A percentile compares a stretch with the other conserved stretches of the same genome.
Conservation (phyloP, 2,888 invertebrate species). For the Spilarctia lutea region DNA sequence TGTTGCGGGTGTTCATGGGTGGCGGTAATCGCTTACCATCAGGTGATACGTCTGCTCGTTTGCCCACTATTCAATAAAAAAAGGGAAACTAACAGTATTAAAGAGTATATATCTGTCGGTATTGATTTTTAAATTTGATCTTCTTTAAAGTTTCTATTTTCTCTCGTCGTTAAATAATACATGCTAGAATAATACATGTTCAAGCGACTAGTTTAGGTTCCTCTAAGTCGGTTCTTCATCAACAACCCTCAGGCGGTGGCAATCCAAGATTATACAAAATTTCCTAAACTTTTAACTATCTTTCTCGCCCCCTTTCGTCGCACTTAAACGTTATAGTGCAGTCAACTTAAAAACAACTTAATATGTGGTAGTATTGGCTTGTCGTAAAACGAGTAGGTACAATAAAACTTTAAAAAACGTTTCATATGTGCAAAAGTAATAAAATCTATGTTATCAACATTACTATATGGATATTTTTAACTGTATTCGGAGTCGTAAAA, state of each 20-base stretch:
- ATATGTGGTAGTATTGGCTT: constrained; percentile 22
- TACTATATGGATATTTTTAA: constrained; percentile 48
- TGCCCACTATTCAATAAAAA: no score
- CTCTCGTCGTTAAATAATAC: not conserved
- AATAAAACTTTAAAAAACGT: constrained; percentile 57
- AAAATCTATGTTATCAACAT: constrained; percentile 50
- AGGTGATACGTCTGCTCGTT: no score
- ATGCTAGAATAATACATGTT: no score
- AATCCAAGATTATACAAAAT: not conserved
- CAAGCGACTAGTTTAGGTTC: no score
- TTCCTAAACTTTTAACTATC: not conserved
- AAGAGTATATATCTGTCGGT: no score
- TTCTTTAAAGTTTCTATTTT: not conserved
- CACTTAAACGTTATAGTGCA: not conserved
- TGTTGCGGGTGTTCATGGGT: no score
- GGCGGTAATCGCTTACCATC: no score
- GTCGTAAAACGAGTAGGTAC: constrained; percentile 45
- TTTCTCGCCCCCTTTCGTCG: not conserved
- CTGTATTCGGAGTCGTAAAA: constrained; percentile 34
- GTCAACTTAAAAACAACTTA: constrained; percentile 11
- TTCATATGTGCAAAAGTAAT: constrained; percentile 56
- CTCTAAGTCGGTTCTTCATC: not conserved
- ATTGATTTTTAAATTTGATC: not conserved
- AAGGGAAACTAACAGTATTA: no score
- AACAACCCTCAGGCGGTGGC: not conserved